Conservation (phyloP, 2,113 vertebrate species). For the Sprattus sprattus region DNA sequence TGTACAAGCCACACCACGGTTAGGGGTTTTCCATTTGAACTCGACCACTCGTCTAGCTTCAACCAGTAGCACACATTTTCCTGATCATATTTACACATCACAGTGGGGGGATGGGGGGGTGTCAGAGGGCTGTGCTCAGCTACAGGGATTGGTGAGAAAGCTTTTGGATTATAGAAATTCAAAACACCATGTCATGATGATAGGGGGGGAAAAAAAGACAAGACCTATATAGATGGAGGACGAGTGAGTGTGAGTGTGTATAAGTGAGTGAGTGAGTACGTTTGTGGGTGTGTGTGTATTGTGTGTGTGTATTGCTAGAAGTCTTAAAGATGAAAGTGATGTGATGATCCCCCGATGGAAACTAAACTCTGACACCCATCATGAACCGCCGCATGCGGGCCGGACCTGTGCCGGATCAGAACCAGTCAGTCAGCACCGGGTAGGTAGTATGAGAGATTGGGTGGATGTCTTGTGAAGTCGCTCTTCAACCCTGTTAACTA, state of each 20-base stretch:
- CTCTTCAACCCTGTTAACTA: neutral
- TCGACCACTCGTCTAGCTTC: constrained; percentile 82
- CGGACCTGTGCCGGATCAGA: neutral
- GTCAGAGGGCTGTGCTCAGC: constrained; percentile 32
- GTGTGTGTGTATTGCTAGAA: constrained; percentile 28
- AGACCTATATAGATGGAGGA: neutral
- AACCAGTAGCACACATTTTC: constrained; percentile 66
- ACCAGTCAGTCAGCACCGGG: neutral
- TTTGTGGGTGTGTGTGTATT: neutral
- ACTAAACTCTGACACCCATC: neutral
- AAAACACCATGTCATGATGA: neutral
- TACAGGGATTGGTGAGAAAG: neutral
- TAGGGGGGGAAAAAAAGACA: neutral
- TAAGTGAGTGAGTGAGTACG: neutral
- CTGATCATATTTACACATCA: constrained; percentile 75
- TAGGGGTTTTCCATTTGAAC: constrained; percentile 84
- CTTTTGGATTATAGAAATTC: neutral
- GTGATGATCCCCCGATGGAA: neutral
- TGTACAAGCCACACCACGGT: constrained; percentile 92
- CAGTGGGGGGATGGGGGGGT: constrained; percentile 68
- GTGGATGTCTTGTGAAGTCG: neutral
- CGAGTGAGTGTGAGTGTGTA: neutral
- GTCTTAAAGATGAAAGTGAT: neutral
- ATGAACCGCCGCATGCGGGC: neutral
- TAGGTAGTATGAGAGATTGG: constrained; percentile 15